Evolutionary conservation across 2,797 vertebrate species (phyloP).

Genomic region (Chaetophractus vellerosus): DNA sequence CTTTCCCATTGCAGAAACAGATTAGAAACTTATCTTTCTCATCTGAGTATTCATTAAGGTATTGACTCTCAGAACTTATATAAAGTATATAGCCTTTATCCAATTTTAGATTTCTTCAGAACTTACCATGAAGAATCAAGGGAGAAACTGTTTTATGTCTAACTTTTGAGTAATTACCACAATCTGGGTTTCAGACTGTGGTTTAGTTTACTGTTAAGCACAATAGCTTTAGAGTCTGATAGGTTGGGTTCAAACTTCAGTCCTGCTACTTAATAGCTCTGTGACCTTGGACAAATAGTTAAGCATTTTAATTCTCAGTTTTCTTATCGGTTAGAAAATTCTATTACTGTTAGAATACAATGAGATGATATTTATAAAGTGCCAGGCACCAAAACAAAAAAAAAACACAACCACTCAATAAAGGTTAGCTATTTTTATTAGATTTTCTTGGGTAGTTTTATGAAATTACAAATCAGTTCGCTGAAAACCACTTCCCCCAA

Average conservation of each 20-base stretch:
- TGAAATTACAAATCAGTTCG: not conserved
- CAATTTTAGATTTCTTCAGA: not conserved
- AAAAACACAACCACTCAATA: not conserved
- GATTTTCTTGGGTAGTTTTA: not conserved
- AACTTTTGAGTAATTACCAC: not conserved
- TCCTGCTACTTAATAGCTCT: not conserved
- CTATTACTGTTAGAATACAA: conserved; percentile 27
- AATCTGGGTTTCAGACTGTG: not conserved
- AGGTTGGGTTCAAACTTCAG: not conserved
- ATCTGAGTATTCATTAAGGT: not conserved
- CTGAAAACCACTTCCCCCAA: not conserved
- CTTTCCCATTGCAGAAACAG: not conserved
- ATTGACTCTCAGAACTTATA: conserved; percentile 22
- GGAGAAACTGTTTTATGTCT: not conserved
- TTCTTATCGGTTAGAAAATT: conserved; percentile 37
- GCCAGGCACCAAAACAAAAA: not conserved
- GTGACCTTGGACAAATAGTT: conserved; percentile 8
- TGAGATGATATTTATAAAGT: not conserved
- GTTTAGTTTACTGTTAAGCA: conserved; percentile 36
- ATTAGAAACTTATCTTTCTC: not conserved
- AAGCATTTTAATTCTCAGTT: conserved; percentile 9
- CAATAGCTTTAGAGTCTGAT: not conserved
- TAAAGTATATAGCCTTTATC: not conserved
- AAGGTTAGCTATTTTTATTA: not conserved
- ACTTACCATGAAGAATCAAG: not conserved